Base-by-base conservation (phyloP, 2,113 vertebrate genomes). In the Nothobranchius kuhntae region DNA sequence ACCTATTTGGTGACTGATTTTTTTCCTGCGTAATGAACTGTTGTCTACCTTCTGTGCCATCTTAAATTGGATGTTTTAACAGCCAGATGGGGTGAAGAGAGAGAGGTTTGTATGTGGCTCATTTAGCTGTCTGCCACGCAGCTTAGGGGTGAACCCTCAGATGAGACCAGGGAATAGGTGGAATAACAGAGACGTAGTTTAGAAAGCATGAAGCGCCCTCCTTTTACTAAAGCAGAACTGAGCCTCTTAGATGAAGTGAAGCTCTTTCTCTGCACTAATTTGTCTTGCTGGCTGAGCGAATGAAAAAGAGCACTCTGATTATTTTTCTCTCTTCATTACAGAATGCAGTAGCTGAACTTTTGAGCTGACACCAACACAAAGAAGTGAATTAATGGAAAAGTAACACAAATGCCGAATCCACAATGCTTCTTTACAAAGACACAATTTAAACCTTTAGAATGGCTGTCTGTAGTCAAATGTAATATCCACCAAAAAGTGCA, bases 71-170 rank as follows among this genome's bases (percentile, higher is more conserved):
- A 68, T 70, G 77, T 80, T 80, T 68, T 51, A 64, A 35, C 56
- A 17, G 62, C 77, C 83, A 80, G 78, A 82, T 82, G 78, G 71
- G 85, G 54, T 53, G 58, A 65, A 54, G 61, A 56, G 67, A 61
- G 52, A 36, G 53, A 21, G 15, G 59, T 64, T 53, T 65, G 71
- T 52, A 62, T 21, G 44, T 63, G 50, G 64, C 71, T 86, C 73
- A 85, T 86, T 84, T 84, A 59, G 68, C 67, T 38, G 71, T 73
- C 71, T 78, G 73, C 77, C 70, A 73, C 77, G 81, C 77, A 84
- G 83, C 73, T 75, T 73, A 75, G 47, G 60, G 71, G 9, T 64
- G 79, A 79, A 81, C 75, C 71, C 78, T 81, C 69, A 76, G 66
- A 76, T 75, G 81, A 73, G 76, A 60, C 26, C 21, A 48, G 78